Evolutionary conservation across 1,140 invertebrate genomes (phyloP).

Genomic region (Danaus plexippus): DNA sequence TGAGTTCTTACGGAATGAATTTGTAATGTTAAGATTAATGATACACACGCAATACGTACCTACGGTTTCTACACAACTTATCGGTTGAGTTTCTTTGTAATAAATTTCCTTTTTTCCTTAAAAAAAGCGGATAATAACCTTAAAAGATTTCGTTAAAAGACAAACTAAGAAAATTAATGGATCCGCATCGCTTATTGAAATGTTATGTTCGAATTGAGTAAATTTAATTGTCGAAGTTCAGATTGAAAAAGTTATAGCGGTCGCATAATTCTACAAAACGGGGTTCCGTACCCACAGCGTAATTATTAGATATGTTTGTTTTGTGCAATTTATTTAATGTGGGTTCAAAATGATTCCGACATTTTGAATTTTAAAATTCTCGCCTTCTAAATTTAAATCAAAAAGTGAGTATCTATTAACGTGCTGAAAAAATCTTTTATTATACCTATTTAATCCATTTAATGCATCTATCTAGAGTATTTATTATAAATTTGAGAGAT

Average conservation of each 20-base stretch:
- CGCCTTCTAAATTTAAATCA: too few relatives aligned
- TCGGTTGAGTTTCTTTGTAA: slow-evolving; percentile 11
- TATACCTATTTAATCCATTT: too few relatives aligned
- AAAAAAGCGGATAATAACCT: slow-evolving; percentile 20
- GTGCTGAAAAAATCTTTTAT: too few relatives aligned
- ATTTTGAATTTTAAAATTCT: too few relatives aligned
- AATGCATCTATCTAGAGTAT: too few relatives aligned
- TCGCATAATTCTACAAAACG: slow-evolving; percentile 57
- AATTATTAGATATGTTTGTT: slow-evolving; percentile 65
- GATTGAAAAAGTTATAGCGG: slow-evolving; percentile 66
- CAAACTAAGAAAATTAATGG: slow-evolving; percentile 39
- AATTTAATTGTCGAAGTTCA: slow-evolving; percentile 67
- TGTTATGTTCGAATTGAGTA: slow-evolving; percentile 53
- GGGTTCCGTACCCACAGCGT: slow-evolving; percentile 35
- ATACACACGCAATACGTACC: slow-evolving; percentile 33
- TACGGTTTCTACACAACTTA: slow-evolving; percentile 9
- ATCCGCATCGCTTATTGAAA: slow-evolving; percentile 51
- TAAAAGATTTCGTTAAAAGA: slow-evolving; percentile 29
- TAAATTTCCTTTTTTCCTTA: slow-evolving; percentile 2
- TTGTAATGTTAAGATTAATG: slow-evolving; percentile 68
- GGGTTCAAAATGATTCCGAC: slow-evolving; percentile 18
- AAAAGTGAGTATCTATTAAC: too few relatives aligned
- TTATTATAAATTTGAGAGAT: too few relatives aligned
- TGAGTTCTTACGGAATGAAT: slow-evolving; percentile 68
- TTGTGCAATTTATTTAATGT: slow-evolving; percentile 62